phyloP scores from a whole-genome alignment of 1,140 invertebrate genomes.

The Diachasmimorpha longicaudata region DNA sequence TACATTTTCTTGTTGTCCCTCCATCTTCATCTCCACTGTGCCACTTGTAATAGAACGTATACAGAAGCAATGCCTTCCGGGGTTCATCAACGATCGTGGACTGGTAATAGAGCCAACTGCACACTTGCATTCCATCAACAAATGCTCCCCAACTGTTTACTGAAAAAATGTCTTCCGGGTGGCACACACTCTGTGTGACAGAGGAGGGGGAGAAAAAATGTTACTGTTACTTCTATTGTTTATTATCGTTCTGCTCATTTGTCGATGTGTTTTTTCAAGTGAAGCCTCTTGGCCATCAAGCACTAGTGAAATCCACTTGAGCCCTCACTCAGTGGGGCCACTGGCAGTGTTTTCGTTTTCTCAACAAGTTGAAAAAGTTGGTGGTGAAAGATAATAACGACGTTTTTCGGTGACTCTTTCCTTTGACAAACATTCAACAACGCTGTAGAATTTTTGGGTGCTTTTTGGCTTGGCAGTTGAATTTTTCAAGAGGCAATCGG shows the following conservation, averaged over 20 bases:
- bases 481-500: neutral
- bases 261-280: slow-evolving; percentile 5
- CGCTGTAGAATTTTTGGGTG: neutral
- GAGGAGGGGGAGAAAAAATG: neutral
- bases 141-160: neutral
- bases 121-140: neutral
- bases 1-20: slow-evolving; percentile 13
- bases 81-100: neutral
- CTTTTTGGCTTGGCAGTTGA: neutral
- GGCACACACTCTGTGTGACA: neutral
- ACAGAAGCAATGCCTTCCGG: neutral
- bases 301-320: neutral
- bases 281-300: neutral
- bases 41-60: neutral
- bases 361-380: neutral
- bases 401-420: neutral
- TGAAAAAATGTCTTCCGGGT: neutral
- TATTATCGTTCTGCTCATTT: slow-evolving; percentile 24
- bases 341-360: slow-evolving; percentile 2
- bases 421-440: neutral
- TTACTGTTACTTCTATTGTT: neutral
- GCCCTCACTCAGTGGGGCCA: neutral
- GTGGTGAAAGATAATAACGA: slow-evolving; percentile 16
- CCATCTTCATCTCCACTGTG: neutral
- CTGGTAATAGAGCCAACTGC: slow-evolving; percentile 6